These are phyloP conservation scores for Sinocyclocheilus maitianheensis DNA, from an alignment of 2,113 vertebrate genomes.

Conservation along the genomic window DNA sequence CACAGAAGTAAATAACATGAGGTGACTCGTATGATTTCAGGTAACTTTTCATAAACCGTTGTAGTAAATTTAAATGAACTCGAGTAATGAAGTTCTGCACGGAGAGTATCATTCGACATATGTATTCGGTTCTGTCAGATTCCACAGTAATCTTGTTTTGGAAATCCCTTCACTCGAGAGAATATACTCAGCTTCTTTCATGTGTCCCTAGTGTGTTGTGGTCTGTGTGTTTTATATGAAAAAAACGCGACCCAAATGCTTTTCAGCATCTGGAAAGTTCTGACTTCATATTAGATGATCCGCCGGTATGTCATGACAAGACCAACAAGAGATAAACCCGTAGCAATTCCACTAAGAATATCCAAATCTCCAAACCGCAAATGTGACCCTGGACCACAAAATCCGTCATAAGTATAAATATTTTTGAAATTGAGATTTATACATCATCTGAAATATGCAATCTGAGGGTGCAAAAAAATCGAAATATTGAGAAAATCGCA, in stretches of 20 bases:
- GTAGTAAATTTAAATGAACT: constrained; percentile 23
- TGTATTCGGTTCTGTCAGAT: constrained; percentile 33
- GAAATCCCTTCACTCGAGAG: constrained; percentile 19
- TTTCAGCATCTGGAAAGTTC: constrained; percentile 40
- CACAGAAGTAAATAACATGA: constrained; percentile 26
- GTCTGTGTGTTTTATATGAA: constrained; percentile 26
- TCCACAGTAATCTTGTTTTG: constrained; percentile 43
- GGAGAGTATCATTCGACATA: not conserved
- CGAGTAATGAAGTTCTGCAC: not conserved
- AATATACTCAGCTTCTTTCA: constrained; percentile 29
- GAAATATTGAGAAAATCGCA: too few relatives aligned
- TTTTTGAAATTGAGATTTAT: too few relatives aligned
- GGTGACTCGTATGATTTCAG: constrained; percentile 30
- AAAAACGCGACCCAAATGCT: constrained; percentile 40
- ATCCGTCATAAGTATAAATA: too few relatives aligned
- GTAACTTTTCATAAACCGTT: constrained; percentile 18
- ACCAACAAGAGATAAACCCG: constrained; percentile 26
- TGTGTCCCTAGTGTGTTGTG: not conserved
- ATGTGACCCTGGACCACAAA: too few relatives aligned
- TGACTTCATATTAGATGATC: constrained; percentile 30
- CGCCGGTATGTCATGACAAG: constrained; percentile 28
- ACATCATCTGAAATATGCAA: too few relatives aligned
- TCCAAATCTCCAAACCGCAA: constrained; percentile 30
- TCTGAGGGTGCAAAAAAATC: too few relatives aligned
- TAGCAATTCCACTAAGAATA: constrained; percentile 42